Evolutionary conservation across 2,888 invertebrate species (phyloP).

Genomic region (Clepsis dumicolana): DNA sequence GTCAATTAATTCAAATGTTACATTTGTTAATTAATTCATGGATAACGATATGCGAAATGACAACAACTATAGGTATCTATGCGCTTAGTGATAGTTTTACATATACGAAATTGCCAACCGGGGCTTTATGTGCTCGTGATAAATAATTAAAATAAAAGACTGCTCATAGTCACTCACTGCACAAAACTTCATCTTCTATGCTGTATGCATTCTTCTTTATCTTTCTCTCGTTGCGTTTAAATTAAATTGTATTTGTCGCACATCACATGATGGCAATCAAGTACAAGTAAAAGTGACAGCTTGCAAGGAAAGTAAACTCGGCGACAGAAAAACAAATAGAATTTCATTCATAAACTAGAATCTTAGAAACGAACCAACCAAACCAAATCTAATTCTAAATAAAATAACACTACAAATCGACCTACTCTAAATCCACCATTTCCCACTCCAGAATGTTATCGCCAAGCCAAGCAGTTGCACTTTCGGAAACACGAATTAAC

Average conservation of each 20-base stretch:
- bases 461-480: constrained; percentile 20
- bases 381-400: background rate
- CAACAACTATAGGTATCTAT: background rate
- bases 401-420: constrained; percentile 25
- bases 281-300: background rate
- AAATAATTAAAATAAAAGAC: no score
- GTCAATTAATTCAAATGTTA: background rate
- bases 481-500: constrained; percentile 29
- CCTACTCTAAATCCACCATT: constrained; percentile 13
- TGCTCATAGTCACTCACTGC: no score
- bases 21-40: background rate
- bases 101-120: background rate
- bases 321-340: background rate
- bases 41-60: background rate
- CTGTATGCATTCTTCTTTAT: background rate
- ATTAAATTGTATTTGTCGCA: no score
- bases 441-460: background rate
- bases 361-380: background rate
- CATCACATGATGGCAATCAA: background rate
- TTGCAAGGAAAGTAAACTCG: background rate
- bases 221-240: no score
- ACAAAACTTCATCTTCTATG: background rate
- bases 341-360: background rate
- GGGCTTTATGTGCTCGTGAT: no score
- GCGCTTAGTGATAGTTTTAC: background rate